Base-by-base conservation (phyloP, 2,797 vertebrate genomes). In the Setipinna tenuifilis region DNA sequence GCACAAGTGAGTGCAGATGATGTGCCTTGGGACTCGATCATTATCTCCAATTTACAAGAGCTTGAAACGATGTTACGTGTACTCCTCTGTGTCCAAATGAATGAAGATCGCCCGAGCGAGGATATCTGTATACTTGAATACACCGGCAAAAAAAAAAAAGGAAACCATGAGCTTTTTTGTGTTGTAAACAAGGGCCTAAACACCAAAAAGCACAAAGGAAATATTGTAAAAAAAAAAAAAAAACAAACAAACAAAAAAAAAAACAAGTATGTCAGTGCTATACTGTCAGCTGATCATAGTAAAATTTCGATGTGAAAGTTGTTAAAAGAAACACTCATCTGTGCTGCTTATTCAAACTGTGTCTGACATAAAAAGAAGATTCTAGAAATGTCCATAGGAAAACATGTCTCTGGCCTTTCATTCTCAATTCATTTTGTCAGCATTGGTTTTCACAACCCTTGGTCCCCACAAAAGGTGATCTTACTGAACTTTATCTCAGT, bases 41-140 rank as follows among this genome's bases (percentile, higher is more conserved):
- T 71, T 71, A 54, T 78, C 71, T 16, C 17, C 35, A 14, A 78
- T 19, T 19, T 78, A 21, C 31, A 21, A 44, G 65, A 71, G 31
- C 35, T 78, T 78, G 71, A 78, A 78, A 78, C 2, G 6, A 17
- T 78, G 17, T 44, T 75, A 17, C 17, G 16, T 23, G 16, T 35
- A 78, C 71, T 44, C 31, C 7, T 78, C 71, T 78, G 28, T 71
- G 35, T 78, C 71, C 35, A 44, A 78, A 35, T 78, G 71, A 78
- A 44, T 78, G 71, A 44, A 41, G 71, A 78, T 78, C 17, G 41
- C 35, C 71, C 7, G 71, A 78, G 35, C 6, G 17, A 41, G 35
- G 35, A 78, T 78, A 41, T 78, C 71, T 19, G 19, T 19, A 78
- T 35, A 78, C 71, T 78, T 78, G 71, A 78, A 44, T 21, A 6